Evolutionary conservation across 2,797 vertebrate species (phyloP).

Genomic region (Pangasius sanitwongsei): DNA sequence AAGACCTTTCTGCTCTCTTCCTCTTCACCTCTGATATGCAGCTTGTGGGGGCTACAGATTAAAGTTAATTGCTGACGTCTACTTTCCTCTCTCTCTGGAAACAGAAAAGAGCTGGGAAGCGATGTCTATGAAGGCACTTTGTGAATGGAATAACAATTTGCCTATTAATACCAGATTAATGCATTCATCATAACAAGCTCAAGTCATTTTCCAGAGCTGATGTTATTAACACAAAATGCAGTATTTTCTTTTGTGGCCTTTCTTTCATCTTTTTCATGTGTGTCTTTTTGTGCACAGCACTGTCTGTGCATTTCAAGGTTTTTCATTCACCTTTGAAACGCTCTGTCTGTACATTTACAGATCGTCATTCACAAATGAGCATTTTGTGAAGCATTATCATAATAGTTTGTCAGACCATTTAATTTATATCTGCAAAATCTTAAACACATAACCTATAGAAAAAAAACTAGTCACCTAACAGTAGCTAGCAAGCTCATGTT

Average conservation of each 20-base stretch:
- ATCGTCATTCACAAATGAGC: neutral
- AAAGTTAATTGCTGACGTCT: conserved; percentile 49
- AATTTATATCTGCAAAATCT: neutral
- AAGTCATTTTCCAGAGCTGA: conserved; percentile 25
- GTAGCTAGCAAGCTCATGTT: neutral
- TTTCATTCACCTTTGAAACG: neutral
- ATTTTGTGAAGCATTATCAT: neutral
- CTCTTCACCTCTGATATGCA: neutral
- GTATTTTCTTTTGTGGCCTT: conserved; percentile 1
- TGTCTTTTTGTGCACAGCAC: neutral
- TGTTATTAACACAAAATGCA: conserved; percentile 14
- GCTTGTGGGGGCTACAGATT: conserved; percentile 34
- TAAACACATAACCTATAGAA: neutral
- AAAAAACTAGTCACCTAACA: neutral
- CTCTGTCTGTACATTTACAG: neutral
- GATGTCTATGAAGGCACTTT: conserved; percentile 11
- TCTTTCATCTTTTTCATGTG: neutral
- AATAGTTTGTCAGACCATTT: neutral
- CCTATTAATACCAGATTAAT: conserved; percentile 43
- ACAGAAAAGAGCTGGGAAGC: conserved; percentile 1
- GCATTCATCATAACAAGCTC: conserved; percentile 31
- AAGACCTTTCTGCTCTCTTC: neutral
- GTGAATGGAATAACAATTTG: conserved; percentile 47
- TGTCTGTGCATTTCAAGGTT: neutral
- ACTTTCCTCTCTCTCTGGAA: conserved; percentile 5